These are phyloP conservation scores for Cottoperca gobio DNA, from an alignment of 2,797 vertebrate species.

Conservation along the genomic window DNA sequence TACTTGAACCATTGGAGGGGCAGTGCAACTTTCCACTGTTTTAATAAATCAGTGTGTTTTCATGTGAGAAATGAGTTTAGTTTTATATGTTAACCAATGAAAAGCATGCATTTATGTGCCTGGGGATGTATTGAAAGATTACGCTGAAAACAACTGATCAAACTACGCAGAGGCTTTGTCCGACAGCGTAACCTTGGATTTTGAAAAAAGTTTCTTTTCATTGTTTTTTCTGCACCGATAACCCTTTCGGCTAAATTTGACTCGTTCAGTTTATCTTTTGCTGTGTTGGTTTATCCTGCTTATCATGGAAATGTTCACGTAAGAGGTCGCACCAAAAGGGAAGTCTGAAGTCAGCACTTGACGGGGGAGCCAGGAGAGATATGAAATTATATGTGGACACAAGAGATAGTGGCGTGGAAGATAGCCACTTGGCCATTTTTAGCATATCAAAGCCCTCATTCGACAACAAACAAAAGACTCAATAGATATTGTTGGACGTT, in stretches of 20 bases:
- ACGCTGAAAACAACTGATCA: slow-evolving; percentile 21
- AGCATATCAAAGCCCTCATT: slow-evolving; percentile 54
- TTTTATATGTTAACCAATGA: slow-evolving; percentile 1
- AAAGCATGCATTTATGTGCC: slow-evolving; percentile 2
- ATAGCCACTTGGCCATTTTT: slow-evolving; percentile 58
- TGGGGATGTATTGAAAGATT: not conserved
- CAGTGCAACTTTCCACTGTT: not conserved
- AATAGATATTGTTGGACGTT: slow-evolving; percentile 45
- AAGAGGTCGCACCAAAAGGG: slow-evolving; percentile 47
- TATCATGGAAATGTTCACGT: slow-evolving; percentile 64
- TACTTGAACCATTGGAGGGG: not conserved
- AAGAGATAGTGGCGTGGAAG: slow-evolving; percentile 36
- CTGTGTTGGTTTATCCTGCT: slow-evolving; percentile 67
- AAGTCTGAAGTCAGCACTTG: slow-evolving; percentile 68
- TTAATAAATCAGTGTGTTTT: slow-evolving; percentile 7
- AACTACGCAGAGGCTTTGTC: slow-evolving; percentile 24
- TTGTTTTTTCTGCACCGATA: slow-evolving; percentile 63
- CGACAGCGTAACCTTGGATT: slow-evolving; percentile 34
- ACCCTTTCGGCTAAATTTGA: slow-evolving; percentile 65
- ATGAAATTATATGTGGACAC: slow-evolving; percentile 63
- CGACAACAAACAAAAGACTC: slow-evolving; percentile 53
- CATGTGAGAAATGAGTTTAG: not conserved
- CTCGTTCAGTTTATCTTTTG: slow-evolving; percentile 66
- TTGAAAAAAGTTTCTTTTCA: slow-evolving; percentile 29
- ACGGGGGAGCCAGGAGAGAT: slow-evolving; percentile 57